Evolutionary conservation across 2,113 vertebrate genomes (phyloP).

Genomic region (Apistogramma diplotaenia): DNA sequence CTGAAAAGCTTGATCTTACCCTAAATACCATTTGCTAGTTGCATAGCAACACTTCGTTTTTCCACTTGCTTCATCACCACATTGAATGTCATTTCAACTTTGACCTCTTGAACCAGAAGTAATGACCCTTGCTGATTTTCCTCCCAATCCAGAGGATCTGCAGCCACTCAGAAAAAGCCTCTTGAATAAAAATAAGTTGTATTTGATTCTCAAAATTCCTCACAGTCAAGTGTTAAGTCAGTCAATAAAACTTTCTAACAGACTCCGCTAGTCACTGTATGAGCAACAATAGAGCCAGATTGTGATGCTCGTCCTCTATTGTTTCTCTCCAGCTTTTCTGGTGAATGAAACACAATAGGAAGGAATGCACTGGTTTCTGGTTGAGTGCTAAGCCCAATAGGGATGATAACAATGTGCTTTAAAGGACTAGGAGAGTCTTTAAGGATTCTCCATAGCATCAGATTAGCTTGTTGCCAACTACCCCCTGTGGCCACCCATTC

Average conservation of each 20-base stretch:
- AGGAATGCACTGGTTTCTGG: constrained; percentile 72
- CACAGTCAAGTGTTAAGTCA: constrained; percentile 47
- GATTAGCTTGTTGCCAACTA: constrained; percentile 72
- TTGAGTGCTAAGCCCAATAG: constrained; percentile 74
- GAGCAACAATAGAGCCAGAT: constrained; percentile 61
- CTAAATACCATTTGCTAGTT: constrained; percentile 39
- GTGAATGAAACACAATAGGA: constrained; percentile 65
- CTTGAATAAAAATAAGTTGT: constrained; percentile 44
- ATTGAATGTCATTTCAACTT: constrained; percentile 67
- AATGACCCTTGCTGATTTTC: constrained; percentile 58
- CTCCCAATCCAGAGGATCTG: constrained; percentile 4
- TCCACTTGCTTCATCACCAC: constrained; percentile 50
- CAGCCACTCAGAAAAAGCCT: constrained; percentile 14
- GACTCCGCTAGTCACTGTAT: constrained; percentile 67
- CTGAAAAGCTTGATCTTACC: constrained; percentile 32
- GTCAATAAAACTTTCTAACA: constrained; percentile 60
- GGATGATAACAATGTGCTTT: constrained; percentile 74
- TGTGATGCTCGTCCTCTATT: constrained; percentile 57
- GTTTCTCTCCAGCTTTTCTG: constrained; percentile 62
- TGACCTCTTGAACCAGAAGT: constrained; percentile 70
- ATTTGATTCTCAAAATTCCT: constrained; percentile 45
- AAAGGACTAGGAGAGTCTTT: constrained; percentile 68
- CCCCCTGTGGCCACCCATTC: constrained; percentile 57
- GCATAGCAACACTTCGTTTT: constrained; percentile 62
- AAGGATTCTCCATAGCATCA: constrained; percentile 69